Evolutionary conservation across 2,888 invertebrate genomes (phyloP).

Genomic region (Stenodera caucasica): DNA sequence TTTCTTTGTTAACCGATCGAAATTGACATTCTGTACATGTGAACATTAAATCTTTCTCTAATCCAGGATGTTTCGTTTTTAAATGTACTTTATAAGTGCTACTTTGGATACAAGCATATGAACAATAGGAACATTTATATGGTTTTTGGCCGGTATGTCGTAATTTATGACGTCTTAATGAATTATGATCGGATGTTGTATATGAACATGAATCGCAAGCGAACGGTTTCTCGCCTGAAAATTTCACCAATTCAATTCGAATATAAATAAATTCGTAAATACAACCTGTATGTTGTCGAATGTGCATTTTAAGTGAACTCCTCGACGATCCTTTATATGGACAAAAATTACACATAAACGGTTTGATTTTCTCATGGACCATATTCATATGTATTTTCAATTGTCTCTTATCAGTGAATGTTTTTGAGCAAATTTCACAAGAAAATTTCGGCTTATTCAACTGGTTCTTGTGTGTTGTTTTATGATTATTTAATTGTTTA

Average conservation of each 20-base stretch:
- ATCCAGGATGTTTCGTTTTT: conserved; percentile 75
- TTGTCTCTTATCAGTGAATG: conserved; percentile 60
- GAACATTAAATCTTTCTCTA: conserved; percentile 64
- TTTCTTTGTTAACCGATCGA: conserved; percentile 66
- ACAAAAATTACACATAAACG: conserved; percentile 69
- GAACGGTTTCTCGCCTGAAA: conserved; percentile 74
- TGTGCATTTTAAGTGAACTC: conserved; percentile 67
- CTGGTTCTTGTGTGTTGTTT: conserved; percentile 61
- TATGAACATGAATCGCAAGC: conserved; percentile 74
- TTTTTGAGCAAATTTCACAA: conserved; percentile 65
- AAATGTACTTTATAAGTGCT: conserved; percentile 77
- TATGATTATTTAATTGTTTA: conserved; percentile 79
- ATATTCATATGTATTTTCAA: conserved; percentile 61
- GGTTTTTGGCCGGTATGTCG: conserved; percentile 73
- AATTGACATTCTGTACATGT: conserved; percentile 65
- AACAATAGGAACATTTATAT: conserved; percentile 78
- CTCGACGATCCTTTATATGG: conserved; percentile 68
- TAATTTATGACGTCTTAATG: conserved; percentile 76
- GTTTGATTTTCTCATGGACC: conserved; percentile 69
- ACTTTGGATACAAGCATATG: conserved; percentile 80
- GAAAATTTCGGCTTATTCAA: conserved; percentile 39
- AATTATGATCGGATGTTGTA: conserved; percentile 77
- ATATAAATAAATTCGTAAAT: not conserved
- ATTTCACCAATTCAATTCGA: conserved; percentile 9
- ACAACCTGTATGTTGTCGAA: conserved; percentile 71